These are phyloP conservation scores for Scaptomyza cyrtandrae DNA, from an alignment of 2,888 invertebrate species.

Conservation along the genomic window DNA sequence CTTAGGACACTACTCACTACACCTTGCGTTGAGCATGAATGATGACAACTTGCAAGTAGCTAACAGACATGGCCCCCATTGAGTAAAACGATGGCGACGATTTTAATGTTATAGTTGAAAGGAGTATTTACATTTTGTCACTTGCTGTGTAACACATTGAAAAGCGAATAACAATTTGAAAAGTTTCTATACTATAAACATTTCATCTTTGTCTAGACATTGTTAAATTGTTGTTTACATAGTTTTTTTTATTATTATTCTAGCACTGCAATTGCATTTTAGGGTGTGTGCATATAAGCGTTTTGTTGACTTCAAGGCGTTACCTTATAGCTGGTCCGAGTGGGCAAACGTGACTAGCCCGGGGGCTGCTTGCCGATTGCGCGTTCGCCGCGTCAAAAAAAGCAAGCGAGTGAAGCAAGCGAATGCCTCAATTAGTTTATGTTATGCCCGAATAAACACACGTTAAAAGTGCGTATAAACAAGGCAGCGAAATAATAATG, in stretches of 20 bases:
- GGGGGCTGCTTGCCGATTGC: slow-evolving; percentile 44
- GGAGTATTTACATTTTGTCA: slow-evolving; percentile 1
- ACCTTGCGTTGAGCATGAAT: slow-evolving; percentile 32
- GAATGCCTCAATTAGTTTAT: slow-evolving; percentile 76
- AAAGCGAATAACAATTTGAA: no score
- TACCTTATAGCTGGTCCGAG: slow-evolving; percentile 43
- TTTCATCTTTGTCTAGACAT: neutral
- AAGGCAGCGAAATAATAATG: slow-evolving; percentile 61
- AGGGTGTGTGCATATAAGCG: neutral
- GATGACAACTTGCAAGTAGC: slow-evolving; percentile 46
- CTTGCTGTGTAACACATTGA: neutral
- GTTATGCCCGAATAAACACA: slow-evolving; percentile 72
- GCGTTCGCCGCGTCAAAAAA: slow-evolving; percentile 56
- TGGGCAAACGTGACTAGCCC: slow-evolving; percentile 65
- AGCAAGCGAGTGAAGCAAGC: slow-evolving; percentile 20
- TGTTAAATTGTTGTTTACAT: neutral
- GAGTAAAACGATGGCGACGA: slow-evolving; percentile 18
- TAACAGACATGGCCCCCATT: slow-evolving; percentile 36
- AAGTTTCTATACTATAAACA: no score
- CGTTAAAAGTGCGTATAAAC: slow-evolving; percentile 78
- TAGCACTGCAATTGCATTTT: slow-evolving; percentile 40
- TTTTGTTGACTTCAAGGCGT: slow-evolving; percentile 46
- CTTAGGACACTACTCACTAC: slow-evolving; percentile 32
- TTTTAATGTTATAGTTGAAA: neutral
- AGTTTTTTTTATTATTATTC: slow-evolving; percentile 9